A percentile compares a stretch with the other conserved stretches of the same genome.
Evolutionary conservation across 1,140 invertebrate genomes (phyloP).

Genomic region (Lordiphosa stackelbergi): DNA sequence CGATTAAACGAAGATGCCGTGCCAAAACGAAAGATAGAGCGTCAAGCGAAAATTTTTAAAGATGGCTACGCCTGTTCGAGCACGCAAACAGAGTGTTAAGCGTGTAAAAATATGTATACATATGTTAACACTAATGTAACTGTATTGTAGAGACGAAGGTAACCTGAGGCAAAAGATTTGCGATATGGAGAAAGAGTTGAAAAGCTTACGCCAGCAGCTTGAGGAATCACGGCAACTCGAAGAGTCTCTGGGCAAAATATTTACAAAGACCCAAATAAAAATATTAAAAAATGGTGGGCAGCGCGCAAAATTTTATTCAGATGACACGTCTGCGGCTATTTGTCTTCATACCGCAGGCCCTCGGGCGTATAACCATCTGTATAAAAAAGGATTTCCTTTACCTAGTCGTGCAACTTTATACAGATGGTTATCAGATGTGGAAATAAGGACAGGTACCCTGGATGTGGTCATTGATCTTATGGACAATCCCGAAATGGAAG

Average conservation of each 20-base stretch:
- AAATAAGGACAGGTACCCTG: conserved; percentile 17
- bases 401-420: conserved; percentile 21
- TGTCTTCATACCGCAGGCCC: too few species aligned
- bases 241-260: background rate
- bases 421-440: conserved; percentile 19
- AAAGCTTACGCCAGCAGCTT: conserved; percentile 1
- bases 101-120: background rate
- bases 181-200: background rate
- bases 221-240: background rate
- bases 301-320: too few species aligned
- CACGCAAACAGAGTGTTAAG: background rate
- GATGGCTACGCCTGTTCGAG: background rate
- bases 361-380: too few species aligned
- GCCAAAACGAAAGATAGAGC: conserved; percentile 79
- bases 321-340: too few species aligned
- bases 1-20: background rate
- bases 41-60: conserved; percentile 69
- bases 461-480: too few species aligned
- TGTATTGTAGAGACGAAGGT: conserved; percentile 1
- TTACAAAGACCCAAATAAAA: too few species aligned
- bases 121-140: background rate
- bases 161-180: background rate
- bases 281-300: too few species aligned
- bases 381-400: conserved; percentile 29
- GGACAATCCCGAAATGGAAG: too few species aligned